Percentiles rank a stretch among this genome's conserved stretches.
phyloP scores from a whole-genome alignment of 2,797 vertebrate species.

The Coilia nasus region DNA sequence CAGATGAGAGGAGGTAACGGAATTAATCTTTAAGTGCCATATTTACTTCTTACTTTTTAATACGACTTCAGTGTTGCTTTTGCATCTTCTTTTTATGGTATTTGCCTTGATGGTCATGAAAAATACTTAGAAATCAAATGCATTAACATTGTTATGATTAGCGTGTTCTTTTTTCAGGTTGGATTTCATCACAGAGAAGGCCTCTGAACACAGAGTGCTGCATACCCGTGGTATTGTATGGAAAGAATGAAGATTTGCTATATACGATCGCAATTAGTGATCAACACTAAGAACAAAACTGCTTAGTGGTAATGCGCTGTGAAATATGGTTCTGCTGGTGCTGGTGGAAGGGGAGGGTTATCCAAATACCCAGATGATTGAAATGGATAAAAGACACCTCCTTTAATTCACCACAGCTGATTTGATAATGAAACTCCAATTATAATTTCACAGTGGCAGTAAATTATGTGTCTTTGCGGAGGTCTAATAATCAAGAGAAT shows the following conservation, averaged over 20 bases:
- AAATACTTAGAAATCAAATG: too few species aligned
- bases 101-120: too few species aligned
- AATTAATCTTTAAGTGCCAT: neutral
- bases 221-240: neutral
- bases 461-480: slow-evolving; percentile 65
- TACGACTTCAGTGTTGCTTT: too few species aligned
- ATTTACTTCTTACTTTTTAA: too few species aligned
- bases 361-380: slow-evolving; percentile 71
- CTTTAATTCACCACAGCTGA: slow-evolving; percentile 75
- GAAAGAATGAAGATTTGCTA: neutral
- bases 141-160: too few species aligned
- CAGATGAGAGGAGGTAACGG: neutral
- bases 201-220: neutral
- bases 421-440: slow-evolving; percentile 74
- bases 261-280: slow-evolving; percentile 50
- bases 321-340: slow-evolving; percentile 50
- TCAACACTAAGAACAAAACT: slow-evolving; percentile 70
- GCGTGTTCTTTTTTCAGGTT: neutral
- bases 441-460: slow-evolving; percentile 68
- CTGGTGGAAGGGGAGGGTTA: neutral
- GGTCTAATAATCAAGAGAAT: slow-evolving; percentile 56
- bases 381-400: slow-evolving; percentile 70
- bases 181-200: neutral
- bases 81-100: too few species aligned
- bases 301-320: slow-evolving; percentile 59